Base-by-base conservation (phyloP, 1,140 invertebrate genomes). In the Cephus cinctus region DNA sequence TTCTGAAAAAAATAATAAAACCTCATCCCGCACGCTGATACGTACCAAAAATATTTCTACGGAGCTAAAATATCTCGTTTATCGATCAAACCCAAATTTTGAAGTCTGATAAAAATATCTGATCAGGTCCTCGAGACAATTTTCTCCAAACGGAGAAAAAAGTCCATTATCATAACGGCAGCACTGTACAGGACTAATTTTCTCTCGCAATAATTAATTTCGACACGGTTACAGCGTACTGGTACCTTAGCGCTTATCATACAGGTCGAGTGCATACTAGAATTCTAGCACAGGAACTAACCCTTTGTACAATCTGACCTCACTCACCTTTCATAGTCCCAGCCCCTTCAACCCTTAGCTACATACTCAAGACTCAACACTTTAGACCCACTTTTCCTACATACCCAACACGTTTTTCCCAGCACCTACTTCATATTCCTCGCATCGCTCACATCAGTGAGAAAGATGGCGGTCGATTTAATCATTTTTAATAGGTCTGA, bases 131-230 rank as follows among this genome's bases (percentile, higher is more conserved):
- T 27, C n/a, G 25, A 27, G 6, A 6, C 25, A 27, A 27, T 8
- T 27, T 27, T 27, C 25, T 27, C 25, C 6, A 27, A 27, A 27
- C 6, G 25, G 25, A 27, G n/a, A 27, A 8, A 27, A 27, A 27
- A 27, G 6, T 8, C 25, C 25, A 27, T 8, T 8, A 6, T n/a
- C 25, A 27, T 6, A n/a, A 27, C 6, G n/a, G n/a, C n/a, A n/a
- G n/a, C 25, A 27, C 25, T 27, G 25, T 8, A 27, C n/a, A n/a
- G n/a, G n/a, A n/a, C n/a, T n/a, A n/a, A n/a, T 52, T 55, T 47
- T 49, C 46, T 38, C 42, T 15, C 21, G 47, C 53, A 50, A 57
- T 61, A 61, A 61, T 61, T 61, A 61, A 57, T 43, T 61, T 56
- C 54, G 55, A 59, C 46, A 45, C 45, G 45, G 53, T 50, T n/a